Evolutionary conservation across 1,140 invertebrate species (phyloP).

Genomic region (Drosophila funebris): DNA sequence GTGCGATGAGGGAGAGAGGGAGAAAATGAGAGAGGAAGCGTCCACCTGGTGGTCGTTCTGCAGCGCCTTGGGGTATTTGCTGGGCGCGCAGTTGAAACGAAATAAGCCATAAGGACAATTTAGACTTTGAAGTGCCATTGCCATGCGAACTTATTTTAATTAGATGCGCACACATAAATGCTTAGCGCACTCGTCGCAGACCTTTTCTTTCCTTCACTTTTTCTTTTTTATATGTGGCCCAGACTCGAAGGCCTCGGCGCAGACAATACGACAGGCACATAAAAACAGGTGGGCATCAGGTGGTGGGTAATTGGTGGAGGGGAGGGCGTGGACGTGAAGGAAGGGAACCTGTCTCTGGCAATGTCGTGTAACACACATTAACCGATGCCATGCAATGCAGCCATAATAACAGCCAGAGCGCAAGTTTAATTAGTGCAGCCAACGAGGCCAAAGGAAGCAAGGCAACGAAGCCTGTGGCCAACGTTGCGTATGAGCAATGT

Average conservation of each 20-base stretch:
- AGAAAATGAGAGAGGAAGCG: not conserved
- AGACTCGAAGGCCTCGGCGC: constrained; percentile 27
- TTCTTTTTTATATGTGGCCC: constrained; percentile 5
- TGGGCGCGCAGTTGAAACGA: constrained; percentile 46
- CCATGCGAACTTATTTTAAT: constrained; percentile 82
- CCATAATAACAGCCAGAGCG: constrained; percentile 76
- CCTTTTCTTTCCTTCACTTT: constrained; percentile 11
- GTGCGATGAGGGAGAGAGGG: not conserved
- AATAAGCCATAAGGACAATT: constrained; percentile 79
- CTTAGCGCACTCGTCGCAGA: constrained; percentile 67
- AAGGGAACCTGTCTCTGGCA: constrained; percentile 15
- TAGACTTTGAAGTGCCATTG: constrained; percentile 81
- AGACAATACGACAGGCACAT: constrained; percentile 69
- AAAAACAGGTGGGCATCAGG: constrained; percentile 59
- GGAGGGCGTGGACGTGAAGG: not conserved
- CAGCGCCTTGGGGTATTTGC: constrained; percentile 42
- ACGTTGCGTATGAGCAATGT: constrained; percentile 81
- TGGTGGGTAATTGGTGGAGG: constrained; percentile 6
- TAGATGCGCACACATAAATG: constrained; percentile 79
- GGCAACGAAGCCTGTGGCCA: constrained; percentile 63
- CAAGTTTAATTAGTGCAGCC: constrained; percentile 81
- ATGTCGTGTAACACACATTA: constrained; percentile 74
- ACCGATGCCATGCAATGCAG: constrained; percentile 81
- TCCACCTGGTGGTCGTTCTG: constrained; percentile 24
- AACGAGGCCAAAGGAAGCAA: constrained; percentile 61